phyloP scores from a whole-genome alignment of 2,113 vertebrate species.

The Potamarius usumacintae region DNA sequence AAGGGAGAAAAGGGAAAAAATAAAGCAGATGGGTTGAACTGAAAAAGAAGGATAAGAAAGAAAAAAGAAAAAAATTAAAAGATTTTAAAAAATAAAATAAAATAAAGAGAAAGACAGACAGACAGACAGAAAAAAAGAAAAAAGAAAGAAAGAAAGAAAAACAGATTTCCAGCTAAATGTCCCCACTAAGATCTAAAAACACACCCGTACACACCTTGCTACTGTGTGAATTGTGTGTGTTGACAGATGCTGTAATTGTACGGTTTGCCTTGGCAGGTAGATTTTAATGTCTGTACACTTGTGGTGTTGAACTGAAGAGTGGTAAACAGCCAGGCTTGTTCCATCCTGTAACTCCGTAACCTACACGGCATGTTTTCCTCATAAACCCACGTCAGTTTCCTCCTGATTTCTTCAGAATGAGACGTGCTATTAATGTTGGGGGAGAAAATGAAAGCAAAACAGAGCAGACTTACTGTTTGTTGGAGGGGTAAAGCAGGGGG shows the following conservation, averaged over 20 bases:
- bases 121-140: no score
- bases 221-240: not conserved
- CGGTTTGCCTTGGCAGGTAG: not conserved
- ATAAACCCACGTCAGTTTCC: not conserved
- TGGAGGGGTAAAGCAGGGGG: conserved; percentile 27
- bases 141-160: not conserved
- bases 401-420: not conserved
- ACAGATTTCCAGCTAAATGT: not conserved
- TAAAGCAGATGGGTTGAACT: no score
- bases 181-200: not conserved
- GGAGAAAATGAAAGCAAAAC: not conserved
- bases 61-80: no score
- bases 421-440: not conserved
- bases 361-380: not conserved
- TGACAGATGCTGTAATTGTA: conserved; percentile 2
- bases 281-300: not conserved
- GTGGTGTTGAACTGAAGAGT: not conserved
- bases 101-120: no score
- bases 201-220: conserved; percentile 9
- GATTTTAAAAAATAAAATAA: no score
- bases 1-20: no score
- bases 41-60: no score
- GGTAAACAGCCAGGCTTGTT: conserved; percentile 48
- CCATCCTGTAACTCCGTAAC: conserved; percentile 16
- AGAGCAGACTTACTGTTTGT: conserved; percentile 38